Base-by-base conservation (phyloP, 92 coral and sea anemone genomes). In the Paramuricea clavata region DNA sequence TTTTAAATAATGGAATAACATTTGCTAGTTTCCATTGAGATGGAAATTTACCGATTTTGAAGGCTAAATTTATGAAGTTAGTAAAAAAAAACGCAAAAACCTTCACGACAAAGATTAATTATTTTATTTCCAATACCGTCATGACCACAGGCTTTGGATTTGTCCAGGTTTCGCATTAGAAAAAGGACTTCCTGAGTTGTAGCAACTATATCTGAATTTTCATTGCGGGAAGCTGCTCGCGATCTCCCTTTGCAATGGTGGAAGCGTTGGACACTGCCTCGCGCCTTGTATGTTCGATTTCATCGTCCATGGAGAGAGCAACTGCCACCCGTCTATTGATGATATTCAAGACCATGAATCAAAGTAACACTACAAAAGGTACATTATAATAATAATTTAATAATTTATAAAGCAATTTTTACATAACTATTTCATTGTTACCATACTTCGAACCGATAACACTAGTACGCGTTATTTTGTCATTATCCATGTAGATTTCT, bases 271-370 rank as follows among this genome's bases (percentile, higher is more conserved):
- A 6, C 81, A 49, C 41, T 42, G 65, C 21, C 81, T 76, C 49
- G 81, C 81, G 22, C 65, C 60, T n/a, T 76, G 81, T 50, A 49
- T 76, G 64, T 76, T 39, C 13, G 81, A 76, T 25, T 50, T 76
- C 28, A 30, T 76, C 10, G 64, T 50, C 3, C 15, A 27, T 76
- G 81, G 64, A 6, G 64, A 47, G 27, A 19, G 13, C 27, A 22
- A 49, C 19, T 76, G 81, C 65, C 44, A 76, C 19, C 81, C 64
- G 12, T 21, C 16, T 23, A 50, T 76, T 31, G 65, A 49, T 50
- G 65, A 76, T 76, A 65, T 47, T 47, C 65, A 47, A 17, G 39
- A 76, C 1, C 26, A 6, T 44, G 39, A 43, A 44, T 47, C 64
- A 76, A 76, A 43, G 9, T n/a, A 17, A 21, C 33, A 17, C 57